These are phyloP conservation scores for Platichthys flesus DNA, from an alignment of 2,113 vertebrate species.

Conservation along the genomic window DNA sequence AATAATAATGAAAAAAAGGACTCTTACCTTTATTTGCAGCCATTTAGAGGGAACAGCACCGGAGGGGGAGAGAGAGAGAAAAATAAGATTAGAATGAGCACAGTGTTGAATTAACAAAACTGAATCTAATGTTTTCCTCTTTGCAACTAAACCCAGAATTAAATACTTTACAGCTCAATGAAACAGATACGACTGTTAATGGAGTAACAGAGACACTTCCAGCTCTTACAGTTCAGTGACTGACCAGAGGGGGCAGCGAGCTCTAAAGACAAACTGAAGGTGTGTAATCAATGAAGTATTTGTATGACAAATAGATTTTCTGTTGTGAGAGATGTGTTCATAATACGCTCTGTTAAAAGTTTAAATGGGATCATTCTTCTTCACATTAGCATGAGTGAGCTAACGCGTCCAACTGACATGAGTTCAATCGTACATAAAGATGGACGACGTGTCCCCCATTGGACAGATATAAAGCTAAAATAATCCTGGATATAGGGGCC, in stretches of 20 bases:
- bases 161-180: neutral
- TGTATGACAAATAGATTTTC: no score
- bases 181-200: neutral
- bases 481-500: no score
- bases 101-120: conserved; percentile 20
- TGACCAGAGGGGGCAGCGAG: no score
- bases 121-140: conserved; percentile 7
- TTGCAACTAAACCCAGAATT: conserved; percentile 19
- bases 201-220: neutral
- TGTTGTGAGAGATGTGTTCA: no score
- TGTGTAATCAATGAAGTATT: neutral
- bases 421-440: no score
- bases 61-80: conserved; percentile 32
- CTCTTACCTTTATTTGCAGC: conserved; percentile 75
- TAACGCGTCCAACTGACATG: no score
- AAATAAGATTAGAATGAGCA: conserved; percentile 50
- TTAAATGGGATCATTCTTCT: no score
- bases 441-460: no score
- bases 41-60: conserved; percentile 50
- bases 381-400: no score
- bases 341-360: no score
- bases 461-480: no score
- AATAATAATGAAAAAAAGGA: neutral
- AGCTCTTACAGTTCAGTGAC: neutral
- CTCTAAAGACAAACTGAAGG: neutral